Evolutionary conservation across 2,888 invertebrate species (phyloP), one percentile per base, ranked within the genome.

Genomic region (Pyrgus malvae): DNA sequence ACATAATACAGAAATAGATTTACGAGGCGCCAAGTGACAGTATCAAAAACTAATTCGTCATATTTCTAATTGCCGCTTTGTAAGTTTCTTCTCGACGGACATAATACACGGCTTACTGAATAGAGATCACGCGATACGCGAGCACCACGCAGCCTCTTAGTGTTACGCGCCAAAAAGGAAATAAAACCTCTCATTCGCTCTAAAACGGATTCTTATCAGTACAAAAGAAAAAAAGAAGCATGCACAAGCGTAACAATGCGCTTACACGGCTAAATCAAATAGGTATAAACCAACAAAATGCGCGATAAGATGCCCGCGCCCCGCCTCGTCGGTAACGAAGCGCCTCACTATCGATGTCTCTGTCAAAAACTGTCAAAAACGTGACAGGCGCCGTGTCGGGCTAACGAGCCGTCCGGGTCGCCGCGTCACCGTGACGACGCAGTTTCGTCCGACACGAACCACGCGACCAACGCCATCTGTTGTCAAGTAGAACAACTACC

Each of bases 361-460:
- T 89, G 89, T 90, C 89, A 82, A 81, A 83, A 84, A 85, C 87
- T 88, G 89, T 89, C 89, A 87, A 83, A 86, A 85, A 79, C 76
- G 65, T 88, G 90, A 88, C 89, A 84, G 83, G 80, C 83, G 83
- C 79, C 83, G 85, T 81, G 88, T 86, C 83, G 76, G 83, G 67
- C 80, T 89, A 88, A 89, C 90, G 89, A 89, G 88, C 69, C 83
- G 79, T 69, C 79, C 80, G 74, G 72, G 55, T 29, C 35, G 57
- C 59, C 51, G 51, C 51, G 58, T 68, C 74, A 74, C 56, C 61
- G 64, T 89, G 89, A 88, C 84, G 60, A 53, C 54, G 83, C 87
- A 67, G 45, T 75, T 74, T 69, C 58, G 11, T 14, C 25, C 5
- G 38, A 38, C 38, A 29, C 41, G 35, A 42, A 42, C 50, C 35